A percentile compares a stretch with the other conserved stretches of the same genome.
These are phyloP conservation scores for Lacanobia oleracea DNA, from an alignment of 2,888 invertebrate species.

Conservation along the genomic window DNA sequence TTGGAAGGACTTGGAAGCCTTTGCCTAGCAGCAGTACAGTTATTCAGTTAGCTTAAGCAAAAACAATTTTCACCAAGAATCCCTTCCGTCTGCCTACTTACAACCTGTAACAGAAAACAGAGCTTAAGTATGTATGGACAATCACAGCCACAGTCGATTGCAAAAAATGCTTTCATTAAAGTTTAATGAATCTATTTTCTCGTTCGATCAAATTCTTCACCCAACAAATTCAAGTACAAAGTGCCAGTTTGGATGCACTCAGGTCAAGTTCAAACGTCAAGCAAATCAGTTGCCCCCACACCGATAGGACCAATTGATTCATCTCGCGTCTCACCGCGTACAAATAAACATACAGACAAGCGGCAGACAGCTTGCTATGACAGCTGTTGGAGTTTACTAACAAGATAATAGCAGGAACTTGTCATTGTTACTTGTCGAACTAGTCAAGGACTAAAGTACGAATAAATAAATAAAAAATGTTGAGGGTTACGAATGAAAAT, in stretches of 20 bases:
- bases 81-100: too few relatives aligned
- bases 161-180: not conserved
- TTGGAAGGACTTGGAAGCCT: too few relatives aligned
- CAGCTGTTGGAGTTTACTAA: conserved; percentile 59
- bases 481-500: not conserved
- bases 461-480: not conserved
- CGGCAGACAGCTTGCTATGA: conserved; percentile 54
- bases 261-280: conserved; percentile 50
- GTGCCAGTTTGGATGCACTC: conserved; percentile 2
- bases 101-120: too few relatives aligned
- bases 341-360: conserved; percentile 43
- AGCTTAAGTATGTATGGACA: too few relatives aligned
- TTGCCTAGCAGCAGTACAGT: too few relatives aligned
- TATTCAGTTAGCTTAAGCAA: too few relatives aligned
- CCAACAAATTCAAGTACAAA: not conserved
- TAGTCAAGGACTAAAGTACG: conserved; percentile 49
- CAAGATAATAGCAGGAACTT: conserved; percentile 46
- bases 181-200: not conserved
- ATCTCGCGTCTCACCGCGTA: conserved; percentile 20
- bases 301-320: conserved; percentile 45
- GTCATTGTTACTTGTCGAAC: not conserved
- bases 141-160: not conserved
- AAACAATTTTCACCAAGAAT: too few relatives aligned
- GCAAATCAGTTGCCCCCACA: conserved; percentile 30
- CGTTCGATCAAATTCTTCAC: not conserved